Percentiles rank a stretch among this genome's conserved stretches.
These are phyloP conservation scores for Mactromeris polynyma DNA, from an alignment of 2,888 invertebrate species.

Conservation along the genomic window DNA sequence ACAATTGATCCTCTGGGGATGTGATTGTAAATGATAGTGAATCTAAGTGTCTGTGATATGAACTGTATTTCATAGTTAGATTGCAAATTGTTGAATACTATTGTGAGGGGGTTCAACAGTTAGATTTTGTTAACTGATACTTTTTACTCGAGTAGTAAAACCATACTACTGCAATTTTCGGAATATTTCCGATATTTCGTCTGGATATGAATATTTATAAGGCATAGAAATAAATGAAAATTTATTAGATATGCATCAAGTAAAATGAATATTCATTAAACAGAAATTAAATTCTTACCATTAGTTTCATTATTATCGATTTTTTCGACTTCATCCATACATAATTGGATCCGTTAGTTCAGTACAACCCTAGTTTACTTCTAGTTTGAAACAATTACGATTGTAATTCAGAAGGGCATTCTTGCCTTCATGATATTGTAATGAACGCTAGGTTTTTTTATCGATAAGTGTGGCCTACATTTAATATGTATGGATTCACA, in stretches of 20 bases:
- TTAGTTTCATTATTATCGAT: slow-evolving; percentile 7
- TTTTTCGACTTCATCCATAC: slow-evolving; percentile 45
- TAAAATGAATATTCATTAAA: slow-evolving; percentile 1
- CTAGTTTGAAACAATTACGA: neutral
- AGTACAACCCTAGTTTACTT: neutral
- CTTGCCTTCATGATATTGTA: neutral
- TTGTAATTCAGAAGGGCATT: neutral
- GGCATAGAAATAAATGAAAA: slow-evolving; percentile 12
- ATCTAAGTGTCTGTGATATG: slow-evolving; percentile 14
- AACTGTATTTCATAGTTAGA: neutral
- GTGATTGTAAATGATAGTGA: neutral
- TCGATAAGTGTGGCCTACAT: slow-evolving; percentile 13
- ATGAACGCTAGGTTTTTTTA: neutral
- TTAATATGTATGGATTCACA: neutral
- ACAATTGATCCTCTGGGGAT: neutral
- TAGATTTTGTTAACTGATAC: neutral
- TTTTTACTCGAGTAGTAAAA: slow-evolving; percentile 1
- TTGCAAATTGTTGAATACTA: neutral
- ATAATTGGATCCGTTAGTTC: slow-evolving; percentile 30
- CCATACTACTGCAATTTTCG: slow-evolving; percentile 10
- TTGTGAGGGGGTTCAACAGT: neutral
- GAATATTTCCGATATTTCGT: neutral
- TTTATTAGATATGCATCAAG: slow-evolving; percentile 13
- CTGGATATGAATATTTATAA: neutral
- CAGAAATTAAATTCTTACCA: neutral